Evolutionary conservation across 2,888 invertebrate species (phyloP).

Genomic region (Phasia obesa): DNA sequence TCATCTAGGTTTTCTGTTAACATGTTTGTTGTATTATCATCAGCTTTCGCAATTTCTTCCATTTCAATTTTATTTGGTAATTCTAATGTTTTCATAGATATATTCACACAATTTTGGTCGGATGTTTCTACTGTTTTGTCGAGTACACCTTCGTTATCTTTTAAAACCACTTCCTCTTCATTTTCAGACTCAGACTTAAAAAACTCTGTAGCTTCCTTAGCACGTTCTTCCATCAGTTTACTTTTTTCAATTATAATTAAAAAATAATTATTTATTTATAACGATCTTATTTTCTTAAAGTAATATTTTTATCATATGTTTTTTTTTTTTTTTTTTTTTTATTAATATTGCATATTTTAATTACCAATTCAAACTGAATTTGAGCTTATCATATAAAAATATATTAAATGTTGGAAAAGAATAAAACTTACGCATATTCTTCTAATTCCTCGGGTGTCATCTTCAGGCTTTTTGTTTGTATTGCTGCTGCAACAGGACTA

Average conservation of each 20-base stretch:
- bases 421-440: conserved; percentile 85
- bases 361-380: neutral
- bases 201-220: conserved; percentile 89
- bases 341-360: too few relatives aligned
- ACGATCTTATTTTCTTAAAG: too few relatives aligned
- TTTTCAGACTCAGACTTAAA: conserved; percentile 87
- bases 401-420: neutral
- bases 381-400: neutral
- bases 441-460: conserved; percentile 87
- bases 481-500: conserved; percentile 72
- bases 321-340: too few relatives aligned
- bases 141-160: conserved; percentile 59
- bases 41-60: neutral
- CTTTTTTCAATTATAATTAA: conserved; percentile 80
- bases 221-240: conserved; percentile 87
- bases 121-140: neutral
- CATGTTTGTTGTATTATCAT: conserved; percentile 1
- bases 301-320: too few relatives aligned
- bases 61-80: conserved; percentile 37
- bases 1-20: conserved; percentile 35
- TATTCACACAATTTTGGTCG: neutral
- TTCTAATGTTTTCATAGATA: neutral
- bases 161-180: conserved; percentile 72
- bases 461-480: conserved; percentile 83
- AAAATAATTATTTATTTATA: neutral